These are phyloP conservation scores for Andinoacara biseriatus DNA, from an alignment of 2,113 vertebrate genomes.

Conservation along the genomic window DNA sequence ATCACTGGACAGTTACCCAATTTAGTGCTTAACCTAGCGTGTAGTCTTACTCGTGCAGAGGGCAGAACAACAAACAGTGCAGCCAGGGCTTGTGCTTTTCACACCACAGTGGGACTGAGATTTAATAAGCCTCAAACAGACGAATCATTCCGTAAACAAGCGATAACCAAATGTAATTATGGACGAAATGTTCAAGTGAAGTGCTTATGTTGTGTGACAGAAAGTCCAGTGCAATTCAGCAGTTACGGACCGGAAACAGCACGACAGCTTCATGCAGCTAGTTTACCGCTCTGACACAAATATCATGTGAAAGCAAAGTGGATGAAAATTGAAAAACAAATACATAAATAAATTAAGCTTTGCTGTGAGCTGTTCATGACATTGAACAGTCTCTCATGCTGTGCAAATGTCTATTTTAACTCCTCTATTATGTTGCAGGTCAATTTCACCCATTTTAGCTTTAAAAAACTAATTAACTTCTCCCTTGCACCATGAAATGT, in stretches of 20 bases:
- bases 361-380: constrained; percentile 31
- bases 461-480: constrained; percentile 47
- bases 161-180: constrained; percentile 58
- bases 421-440: constrained; percentile 40
- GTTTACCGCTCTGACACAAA: constrained; percentile 41
- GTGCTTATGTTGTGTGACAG: constrained; percentile 25
- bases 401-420: constrained; percentile 30
- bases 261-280: constrained; percentile 10
- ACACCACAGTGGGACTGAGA: constrained; percentile 29
- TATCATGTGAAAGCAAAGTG: constrained; percentile 30
- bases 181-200: constrained; percentile 41
- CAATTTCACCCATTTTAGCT: constrained; percentile 29
- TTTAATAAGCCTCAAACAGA: constrained; percentile 56
- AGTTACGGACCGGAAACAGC: constrained; percentile 20
- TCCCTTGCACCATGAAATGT: constrained; percentile 14
- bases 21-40: constrained; percentile 74
- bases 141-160: constrained; percentile 50
- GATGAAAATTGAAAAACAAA: background rate
- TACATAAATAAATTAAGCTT: background rate
- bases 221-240: background rate
- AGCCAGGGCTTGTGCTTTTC: constrained; percentile 27
- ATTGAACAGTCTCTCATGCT: constrained; percentile 34
- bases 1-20: constrained; percentile 71
- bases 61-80: constrained; percentile 53
- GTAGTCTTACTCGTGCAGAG: constrained; percentile 64